Percentiles rank a stretch among this genome's conserved stretches.
These are phyloP conservation scores for Apus apus DNA, from an alignment of 2,113 vertebrate species.

Conservation along the genomic window DNA sequence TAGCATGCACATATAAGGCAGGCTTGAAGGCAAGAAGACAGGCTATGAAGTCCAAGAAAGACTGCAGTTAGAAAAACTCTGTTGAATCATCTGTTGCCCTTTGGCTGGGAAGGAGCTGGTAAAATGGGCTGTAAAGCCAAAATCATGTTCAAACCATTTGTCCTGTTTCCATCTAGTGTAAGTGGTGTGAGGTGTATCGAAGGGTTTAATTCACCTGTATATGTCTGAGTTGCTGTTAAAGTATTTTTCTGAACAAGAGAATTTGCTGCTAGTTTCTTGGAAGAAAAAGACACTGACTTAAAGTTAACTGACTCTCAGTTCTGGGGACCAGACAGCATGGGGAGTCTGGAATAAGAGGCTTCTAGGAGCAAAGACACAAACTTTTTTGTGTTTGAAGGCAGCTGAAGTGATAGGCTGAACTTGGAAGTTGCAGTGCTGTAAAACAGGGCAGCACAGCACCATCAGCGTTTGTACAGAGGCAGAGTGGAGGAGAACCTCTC, in stretches of 20 bases:
- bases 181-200: neutral
- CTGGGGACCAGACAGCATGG: neutral
- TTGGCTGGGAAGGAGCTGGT: neutral
- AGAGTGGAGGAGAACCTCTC: neutral
- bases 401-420: neutral
- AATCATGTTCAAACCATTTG: rapidly evolving
- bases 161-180: neutral
- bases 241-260: neutral
- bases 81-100: neutral
- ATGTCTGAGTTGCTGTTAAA: neutral
- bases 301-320: neutral
- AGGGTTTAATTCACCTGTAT: neutral
- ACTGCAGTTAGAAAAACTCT: neutral
- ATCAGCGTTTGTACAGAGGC: neutral
- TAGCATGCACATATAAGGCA: neutral
- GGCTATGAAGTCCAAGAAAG: neutral
- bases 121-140: neutral
- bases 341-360: neutral
- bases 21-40: neutral
- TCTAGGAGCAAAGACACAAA: neutral
- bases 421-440: neutral
- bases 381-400: rapidly evolving
- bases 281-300: neutral
- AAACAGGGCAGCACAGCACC: neutral
- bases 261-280: neutral